Evolutionary conservation across 92 coral and sea anemone species (phyloP).

Genomic region (Micromussa lordhowensis): DNA sequence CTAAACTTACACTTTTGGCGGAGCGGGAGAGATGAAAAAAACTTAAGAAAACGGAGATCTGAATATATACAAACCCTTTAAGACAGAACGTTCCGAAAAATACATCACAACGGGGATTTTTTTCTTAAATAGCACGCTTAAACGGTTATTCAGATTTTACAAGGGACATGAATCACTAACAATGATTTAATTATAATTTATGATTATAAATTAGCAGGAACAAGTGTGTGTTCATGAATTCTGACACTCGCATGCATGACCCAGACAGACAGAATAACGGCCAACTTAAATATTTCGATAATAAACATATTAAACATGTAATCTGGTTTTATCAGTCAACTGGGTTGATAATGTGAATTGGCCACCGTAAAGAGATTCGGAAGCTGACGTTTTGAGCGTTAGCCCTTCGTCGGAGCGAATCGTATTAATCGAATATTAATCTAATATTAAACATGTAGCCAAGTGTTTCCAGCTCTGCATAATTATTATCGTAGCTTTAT

Average conservation of each 20-base stretch:
- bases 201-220: not conserved
- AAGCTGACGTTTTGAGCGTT: too few relatives aligned
- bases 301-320: not conserved
- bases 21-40: not conserved
- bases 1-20: not conserved
- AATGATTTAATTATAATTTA: not conserved
- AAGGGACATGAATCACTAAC: not conserved
- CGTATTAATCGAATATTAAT: too few relatives aligned
- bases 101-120: not conserved
- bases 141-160: not conserved
- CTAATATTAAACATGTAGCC: not conserved
- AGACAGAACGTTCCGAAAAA: not conserved
- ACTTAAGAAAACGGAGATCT: not conserved
- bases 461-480: not conserved
- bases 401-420: too few relatives aligned
- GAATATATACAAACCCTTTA: not conserved
- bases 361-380: too few relatives aligned
- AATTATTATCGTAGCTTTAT: not conserved
- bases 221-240: not conserved
- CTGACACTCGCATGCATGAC: not conserved
- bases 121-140: not conserved
- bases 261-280: not conserved
- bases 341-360: too few relatives aligned
- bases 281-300: not conserved
- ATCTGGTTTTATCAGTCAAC: too few relatives aligned